Evolutionary conservation across 92 coral and sea anemone species (phyloP).

Genomic region (Porites evermanni): DNA sequence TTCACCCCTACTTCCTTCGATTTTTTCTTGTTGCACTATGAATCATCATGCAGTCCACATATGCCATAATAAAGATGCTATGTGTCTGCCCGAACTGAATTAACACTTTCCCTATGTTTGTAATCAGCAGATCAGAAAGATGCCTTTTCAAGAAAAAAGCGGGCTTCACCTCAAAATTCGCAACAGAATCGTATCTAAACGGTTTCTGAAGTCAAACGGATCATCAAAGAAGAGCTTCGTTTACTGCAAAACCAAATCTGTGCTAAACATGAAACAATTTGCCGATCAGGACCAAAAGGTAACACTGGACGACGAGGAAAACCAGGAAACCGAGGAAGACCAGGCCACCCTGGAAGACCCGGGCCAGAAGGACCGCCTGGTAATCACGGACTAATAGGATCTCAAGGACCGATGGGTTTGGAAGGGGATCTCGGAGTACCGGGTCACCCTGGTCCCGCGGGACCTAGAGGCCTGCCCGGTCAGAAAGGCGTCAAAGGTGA

Average conservation of each 20-base stretch:
- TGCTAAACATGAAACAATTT: slow-evolving; percentile 50
- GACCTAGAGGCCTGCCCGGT: slow-evolving; percentile 61
- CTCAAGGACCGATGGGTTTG: slow-evolving; percentile 40
- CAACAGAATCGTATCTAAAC: not conserved
- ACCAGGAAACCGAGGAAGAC: slow-evolving; percentile 46
- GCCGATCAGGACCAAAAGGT: slow-evolving; percentile 60
- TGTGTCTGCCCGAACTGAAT: no score
- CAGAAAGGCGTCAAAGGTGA: slow-evolving; percentile 59
- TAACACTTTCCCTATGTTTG: no score
- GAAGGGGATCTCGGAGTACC: slow-evolving; percentile 43
- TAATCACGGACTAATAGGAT: slow-evolving; percentile 68
- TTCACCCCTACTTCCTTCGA: not conserved
- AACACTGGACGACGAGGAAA: slow-evolving; percentile 53
- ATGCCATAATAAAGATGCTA: no score
- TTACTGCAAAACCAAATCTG: slow-evolving; percentile 52
- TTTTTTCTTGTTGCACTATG: no score
- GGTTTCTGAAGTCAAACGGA: not conserved
- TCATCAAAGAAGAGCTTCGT: slow-evolving; percentile 52
- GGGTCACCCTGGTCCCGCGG: slow-evolving; percentile 61
- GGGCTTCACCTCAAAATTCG: no score
- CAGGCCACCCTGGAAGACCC: slow-evolving; percentile 46
- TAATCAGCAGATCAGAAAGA: no score
- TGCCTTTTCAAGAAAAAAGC: no score
- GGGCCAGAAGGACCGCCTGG: slow-evolving; percentile 67
- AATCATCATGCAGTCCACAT: no score